Conservation (phyloP, 2,797 vertebrate species). For the Cirrhinus molitorella region DNA sequence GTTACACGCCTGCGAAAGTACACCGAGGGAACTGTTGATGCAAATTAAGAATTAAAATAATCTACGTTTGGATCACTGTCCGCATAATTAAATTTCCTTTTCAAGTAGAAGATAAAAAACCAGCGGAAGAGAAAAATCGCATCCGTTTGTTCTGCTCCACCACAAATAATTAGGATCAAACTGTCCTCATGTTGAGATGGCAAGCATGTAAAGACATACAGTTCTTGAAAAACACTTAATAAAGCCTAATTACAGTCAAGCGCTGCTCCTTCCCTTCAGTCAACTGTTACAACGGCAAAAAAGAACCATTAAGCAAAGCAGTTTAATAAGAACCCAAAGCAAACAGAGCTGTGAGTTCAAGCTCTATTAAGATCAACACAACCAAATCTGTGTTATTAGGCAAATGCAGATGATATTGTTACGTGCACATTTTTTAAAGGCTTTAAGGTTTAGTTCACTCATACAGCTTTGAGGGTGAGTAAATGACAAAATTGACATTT, state of each 20-base stretch:
- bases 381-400: background rate
- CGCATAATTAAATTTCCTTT: constrained; percentile 54
- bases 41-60: constrained; percentile 53
- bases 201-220: constrained; percentile 18
- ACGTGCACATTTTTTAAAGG: background rate
- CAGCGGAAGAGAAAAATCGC: background rate
- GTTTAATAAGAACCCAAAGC: background rate
- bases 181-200: constrained; percentile 3
- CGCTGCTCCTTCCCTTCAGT: constrained; percentile 13
- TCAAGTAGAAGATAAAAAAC: constrained; percentile 40
- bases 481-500: background rate
- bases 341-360: background rate
- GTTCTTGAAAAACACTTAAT: constrained; percentile 24
- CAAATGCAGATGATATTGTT: constrained; percentile 8
- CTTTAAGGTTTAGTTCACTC: background rate
- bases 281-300: constrained; percentile 13
- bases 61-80: constrained; percentile 53
- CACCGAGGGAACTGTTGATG: constrained; percentile 38
- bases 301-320: constrained; percentile 32
- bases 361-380: background rate
- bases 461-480: background rate
- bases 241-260: constrained; percentile 28
- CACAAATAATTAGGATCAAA: constrained; percentile 50
- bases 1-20: constrained; percentile 20
- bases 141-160: constrained; percentile 29